Evolutionary conservation across 2,888 invertebrate species (phyloP), one percentile per base, ranked within the genome.

Genomic region (Andrena marginata): DNA sequence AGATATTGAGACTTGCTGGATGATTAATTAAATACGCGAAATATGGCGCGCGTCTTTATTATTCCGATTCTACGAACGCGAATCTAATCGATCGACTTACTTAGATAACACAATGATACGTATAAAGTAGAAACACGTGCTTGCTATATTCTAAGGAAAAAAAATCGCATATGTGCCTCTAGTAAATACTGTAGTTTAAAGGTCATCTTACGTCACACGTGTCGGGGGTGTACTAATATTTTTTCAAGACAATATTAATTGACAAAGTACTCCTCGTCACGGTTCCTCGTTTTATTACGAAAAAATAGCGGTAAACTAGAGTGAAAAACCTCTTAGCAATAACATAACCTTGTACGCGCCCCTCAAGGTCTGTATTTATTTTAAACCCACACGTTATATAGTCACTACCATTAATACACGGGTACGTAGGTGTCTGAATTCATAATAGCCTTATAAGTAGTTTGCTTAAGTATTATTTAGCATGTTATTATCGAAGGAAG

Each of bases 281-380:
- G 2, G 16, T 8, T n/a, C 42, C 29, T 29, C n/a, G 26, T 51
- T 10, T 4, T 51, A 35, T 56, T 35, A 13, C 8, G 6, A 10
- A 23, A 49, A 31, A 63, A 13, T n/a, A 49, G 26, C 8, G n/a
- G 68, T 16, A 8, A 49, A 35, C 7, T 26, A 20, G 20, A 33
- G 26, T 49, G 26, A 7, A 54, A 42, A 68, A 33, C 2, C 35
- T 56, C n/a, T 10, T 2, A 8, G 5, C 29, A 33, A n/a, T 20
- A 26, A 31, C 33, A 69, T 82, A 82, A 82, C 81, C 76, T 72
- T 80, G 42, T 49, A 72, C 16, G 13, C 13, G 26, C 3, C 3
- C 60, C 77, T 72, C 77, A 82, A 82, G 81, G 81, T 77, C 33
- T 51, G 20, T 48, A 33, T 69, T 72, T 76, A 77, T 82, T 80